phyloP scores from a whole-genome alignment of 2,113 vertebrate genomes.

The Spilogale gracilis region DNA sequence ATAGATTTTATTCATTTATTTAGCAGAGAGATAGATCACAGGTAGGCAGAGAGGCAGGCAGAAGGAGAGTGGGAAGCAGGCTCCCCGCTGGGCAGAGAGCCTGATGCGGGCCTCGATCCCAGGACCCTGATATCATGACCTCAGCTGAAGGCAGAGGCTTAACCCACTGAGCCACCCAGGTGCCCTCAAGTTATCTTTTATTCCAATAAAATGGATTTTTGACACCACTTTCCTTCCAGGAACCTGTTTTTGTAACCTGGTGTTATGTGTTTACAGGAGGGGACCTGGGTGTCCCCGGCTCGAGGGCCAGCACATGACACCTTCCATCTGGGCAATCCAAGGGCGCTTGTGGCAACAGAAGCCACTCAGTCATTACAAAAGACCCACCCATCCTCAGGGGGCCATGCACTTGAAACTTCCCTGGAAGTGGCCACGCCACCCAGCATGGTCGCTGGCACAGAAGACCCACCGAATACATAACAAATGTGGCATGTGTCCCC shows the following conservation, averaged over 20 bases:
- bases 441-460: accelerated
- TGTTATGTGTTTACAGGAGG: no score
- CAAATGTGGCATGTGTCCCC: background rate
- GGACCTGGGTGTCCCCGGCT: background rate
- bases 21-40: no score
- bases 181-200: background rate
- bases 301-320: background rate
- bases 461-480: background rate
- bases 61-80: no score
- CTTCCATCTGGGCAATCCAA: background rate
- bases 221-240: background rate
- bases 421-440: no score
- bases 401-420: accelerated
- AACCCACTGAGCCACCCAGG: no score
- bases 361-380: background rate
- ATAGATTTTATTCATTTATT: no score
- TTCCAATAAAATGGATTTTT: background rate
- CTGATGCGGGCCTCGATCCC: no score
- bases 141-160: no score
- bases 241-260: background rate
- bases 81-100: no score
- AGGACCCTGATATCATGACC: no score
- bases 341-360: background rate
- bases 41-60: no score
- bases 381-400: background rate